Conservation (phyloP, 2,113 vertebrate species). For the Melozone crissalis region DNA sequence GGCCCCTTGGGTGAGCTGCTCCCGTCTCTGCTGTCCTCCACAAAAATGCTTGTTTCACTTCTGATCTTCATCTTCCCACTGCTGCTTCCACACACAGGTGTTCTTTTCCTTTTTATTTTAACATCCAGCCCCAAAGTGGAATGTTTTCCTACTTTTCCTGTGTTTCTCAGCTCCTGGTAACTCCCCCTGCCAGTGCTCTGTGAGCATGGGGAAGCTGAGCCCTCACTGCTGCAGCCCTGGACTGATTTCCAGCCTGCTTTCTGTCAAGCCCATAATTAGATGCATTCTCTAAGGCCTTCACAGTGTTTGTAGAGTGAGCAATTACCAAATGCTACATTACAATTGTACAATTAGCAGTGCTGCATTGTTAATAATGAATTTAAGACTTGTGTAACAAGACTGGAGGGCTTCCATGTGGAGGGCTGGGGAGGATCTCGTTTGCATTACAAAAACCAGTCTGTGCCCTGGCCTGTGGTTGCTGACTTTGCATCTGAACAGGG, state of each 20-base stretch:
- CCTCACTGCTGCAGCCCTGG: neutral
- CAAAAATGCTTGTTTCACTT: neutral
- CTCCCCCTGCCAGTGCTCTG: neutral
- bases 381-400: neutral
- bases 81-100: neutral
- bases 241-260: neutral
- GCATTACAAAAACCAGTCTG: neutral
- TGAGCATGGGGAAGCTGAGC: neutral
- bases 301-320: conserved; percentile 2
- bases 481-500: neutral
- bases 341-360: conserved; percentile 17
- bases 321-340: conserved; percentile 6
- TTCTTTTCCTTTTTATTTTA: neutral
- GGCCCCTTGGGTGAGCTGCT: neutral
- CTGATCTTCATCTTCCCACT: neutral
- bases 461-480: neutral
- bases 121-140: neutral
- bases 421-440: neutral
- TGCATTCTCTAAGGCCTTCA: neutral
- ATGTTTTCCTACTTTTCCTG: neutral
- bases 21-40: neutral
- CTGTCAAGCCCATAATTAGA: neutral
- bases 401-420: neutral
- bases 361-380: neutral
- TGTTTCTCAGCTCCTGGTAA: neutral